These are phyloP conservation scores for Chromoteleia sp. DNA, from an alignment of 2,888 invertebrate genomes.

Conservation along the genomic window DNA sequence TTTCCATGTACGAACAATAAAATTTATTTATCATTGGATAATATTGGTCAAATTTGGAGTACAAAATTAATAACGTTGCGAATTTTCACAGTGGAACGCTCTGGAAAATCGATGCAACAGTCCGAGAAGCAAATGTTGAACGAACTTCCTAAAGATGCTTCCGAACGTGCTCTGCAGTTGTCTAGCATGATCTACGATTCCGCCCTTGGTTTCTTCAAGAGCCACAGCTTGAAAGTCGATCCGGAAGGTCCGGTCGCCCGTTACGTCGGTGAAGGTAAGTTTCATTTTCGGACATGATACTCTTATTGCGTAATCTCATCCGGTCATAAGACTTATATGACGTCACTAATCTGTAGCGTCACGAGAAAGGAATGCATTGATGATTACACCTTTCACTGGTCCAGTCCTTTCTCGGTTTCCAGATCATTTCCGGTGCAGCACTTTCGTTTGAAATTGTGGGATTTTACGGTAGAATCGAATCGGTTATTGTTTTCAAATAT, in stretches of 20 bases:
- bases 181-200: slow-evolving; percentile 86
- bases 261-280: slow-evolving; percentile 89
- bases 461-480: background rate
- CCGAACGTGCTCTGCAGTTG: slow-evolving; percentile 86
- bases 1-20: no score
- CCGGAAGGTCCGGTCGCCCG: slow-evolving; percentile 86
- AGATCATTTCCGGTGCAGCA: slow-evolving; percentile 43
- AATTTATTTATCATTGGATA: no score
- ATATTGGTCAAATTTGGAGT: no score
- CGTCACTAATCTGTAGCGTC: slow-evolving; percentile 63
- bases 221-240: slow-evolving; percentile 89
- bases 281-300: slow-evolving; percentile 8
- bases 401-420: slow-evolving; percentile 53
- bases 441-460: slow-evolving; percentile 35
- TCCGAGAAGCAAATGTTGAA: slow-evolving; percentile 85
- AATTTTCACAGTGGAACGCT: slow-evolving; percentile 80
- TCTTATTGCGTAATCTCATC: slow-evolving; percentile 48
- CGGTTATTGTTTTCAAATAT: slow-evolving; percentile 3
- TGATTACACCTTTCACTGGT: slow-evolving; percentile 73
- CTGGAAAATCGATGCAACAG: slow-evolving; percentile 78
- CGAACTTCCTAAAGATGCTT: slow-evolving; percentile 85
- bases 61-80: no score
- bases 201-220: slow-evolving; percentile 86
- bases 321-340: slow-evolving; percentile 52
- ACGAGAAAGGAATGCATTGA: slow-evolving; percentile 63